These are phyloP conservation scores for Lomographa bimaculata DNA, from an alignment of 2,888 invertebrate species.

Conservation along the genomic window DNA sequence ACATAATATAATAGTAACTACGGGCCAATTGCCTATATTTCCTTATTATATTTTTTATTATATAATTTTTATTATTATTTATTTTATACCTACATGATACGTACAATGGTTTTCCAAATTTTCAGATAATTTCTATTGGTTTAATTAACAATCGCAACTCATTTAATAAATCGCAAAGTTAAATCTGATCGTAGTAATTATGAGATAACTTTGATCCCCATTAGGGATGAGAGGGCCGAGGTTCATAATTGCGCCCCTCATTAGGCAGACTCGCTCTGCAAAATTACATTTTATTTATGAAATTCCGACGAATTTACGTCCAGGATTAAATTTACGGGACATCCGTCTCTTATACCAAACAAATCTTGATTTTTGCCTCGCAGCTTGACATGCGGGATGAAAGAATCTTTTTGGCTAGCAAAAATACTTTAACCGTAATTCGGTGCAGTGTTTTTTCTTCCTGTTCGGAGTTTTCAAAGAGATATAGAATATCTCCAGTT, in stretches of 20 bases:
- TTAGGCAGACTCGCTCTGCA: constrained; percentile 51
- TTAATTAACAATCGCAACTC: constrained; percentile 2
- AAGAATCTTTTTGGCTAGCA: constrained; percentile 10
- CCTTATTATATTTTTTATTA: too few relatives aligned
- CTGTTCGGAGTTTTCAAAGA: too few relatives aligned
- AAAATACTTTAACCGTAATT: constrained; percentile 9
- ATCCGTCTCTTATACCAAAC: constrained; percentile 19
- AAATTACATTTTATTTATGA: constrained; percentile 63
- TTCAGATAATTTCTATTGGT: too few relatives aligned
- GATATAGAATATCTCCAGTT: too few relatives aligned
- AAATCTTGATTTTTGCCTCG: constrained; percentile 21
- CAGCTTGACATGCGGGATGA: constrained; percentile 29
- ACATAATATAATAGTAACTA: too few relatives aligned
- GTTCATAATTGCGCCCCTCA: constrained; percentile 65
- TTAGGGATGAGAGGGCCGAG: constrained; percentile 51
- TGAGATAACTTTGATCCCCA: constrained; percentile 50
- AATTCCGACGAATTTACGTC: constrained; percentile 48
- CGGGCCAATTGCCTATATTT: too few relatives aligned
- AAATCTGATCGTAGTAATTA: constrained; percentile 49
- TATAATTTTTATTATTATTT: too few relatives aligned
- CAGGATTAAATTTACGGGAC: constrained; percentile 44
- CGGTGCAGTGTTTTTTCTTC: constrained; percentile 2
- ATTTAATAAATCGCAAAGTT: constrained; percentile 22
- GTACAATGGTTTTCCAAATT: too few relatives aligned
- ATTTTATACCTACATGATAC: too few relatives aligned